Percentiles rank a stretch among this genome's conserved stretches.
These are phyloP conservation scores for Laspeyria flexula DNA, from an alignment of 2,888 invertebrate species.

Conservation along the genomic window DNA sequence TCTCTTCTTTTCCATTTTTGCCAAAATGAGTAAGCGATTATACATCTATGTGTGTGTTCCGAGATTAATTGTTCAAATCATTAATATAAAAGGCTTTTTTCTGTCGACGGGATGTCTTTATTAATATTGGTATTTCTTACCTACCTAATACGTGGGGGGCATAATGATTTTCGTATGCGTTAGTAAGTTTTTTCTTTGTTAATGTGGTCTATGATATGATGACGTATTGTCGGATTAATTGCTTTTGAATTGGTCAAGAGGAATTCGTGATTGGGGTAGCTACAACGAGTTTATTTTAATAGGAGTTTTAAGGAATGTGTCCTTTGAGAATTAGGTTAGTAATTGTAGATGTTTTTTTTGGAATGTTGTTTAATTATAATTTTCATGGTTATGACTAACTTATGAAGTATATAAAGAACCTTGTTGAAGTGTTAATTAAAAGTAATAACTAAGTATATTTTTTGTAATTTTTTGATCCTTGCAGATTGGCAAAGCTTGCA, in stretches of 20 bases:
- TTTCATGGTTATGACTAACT: too few species aligned
- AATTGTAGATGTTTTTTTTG: too few species aligned
- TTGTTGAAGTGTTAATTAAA: too few species aligned
- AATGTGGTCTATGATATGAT: conserved; percentile 39
- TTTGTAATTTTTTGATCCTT: too few species aligned
- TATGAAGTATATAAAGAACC: too few species aligned
- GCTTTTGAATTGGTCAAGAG: conserved; percentile 46
- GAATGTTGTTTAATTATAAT: neutral
- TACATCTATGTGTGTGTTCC: conserved; percentile 67
- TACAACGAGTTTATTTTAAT: neutral
- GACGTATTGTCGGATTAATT: conserved; percentile 52
- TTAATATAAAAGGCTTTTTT: conserved; percentile 62
- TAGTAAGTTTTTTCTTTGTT: conserved; percentile 48
- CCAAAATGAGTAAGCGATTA: conserved; percentile 80
- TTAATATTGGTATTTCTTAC: conserved; percentile 64
- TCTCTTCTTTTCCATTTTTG: conserved; percentile 55
- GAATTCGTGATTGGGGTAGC: conserved; percentile 10
- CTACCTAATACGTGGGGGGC: conserved; percentile 69
- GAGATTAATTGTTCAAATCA: conserved; percentile 77
- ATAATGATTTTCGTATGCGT: conserved; percentile 68
- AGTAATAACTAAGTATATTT: too few species aligned
- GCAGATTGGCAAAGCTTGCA: too few species aligned
- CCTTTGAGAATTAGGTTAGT: neutral
- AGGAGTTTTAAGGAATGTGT: neutral
- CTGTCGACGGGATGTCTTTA: conserved; percentile 64